Conservation (phyloP, 2,888 invertebrate genomes). For the Andricus quercusramuli region DNA sequence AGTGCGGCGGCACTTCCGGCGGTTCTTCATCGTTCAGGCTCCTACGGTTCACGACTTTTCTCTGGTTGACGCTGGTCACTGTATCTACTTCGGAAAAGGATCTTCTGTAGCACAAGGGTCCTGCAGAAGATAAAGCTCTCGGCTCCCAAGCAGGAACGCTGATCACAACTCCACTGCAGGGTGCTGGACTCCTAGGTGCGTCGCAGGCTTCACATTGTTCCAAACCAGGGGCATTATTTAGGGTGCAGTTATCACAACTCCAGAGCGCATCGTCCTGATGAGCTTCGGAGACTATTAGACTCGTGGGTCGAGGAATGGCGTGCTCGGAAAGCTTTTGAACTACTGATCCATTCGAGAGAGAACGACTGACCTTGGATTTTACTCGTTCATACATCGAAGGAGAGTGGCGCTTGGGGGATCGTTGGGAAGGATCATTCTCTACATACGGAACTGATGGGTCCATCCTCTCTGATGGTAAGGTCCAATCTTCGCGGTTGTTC, state of each 20-base stretch:
- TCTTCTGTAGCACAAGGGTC: constrained; percentile 74
- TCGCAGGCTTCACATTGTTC: constrained; percentile 88
- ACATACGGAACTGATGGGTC: constrained; percentile 66
- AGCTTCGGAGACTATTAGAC: constrained; percentile 81
- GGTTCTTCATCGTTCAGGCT: constrained; percentile 81
- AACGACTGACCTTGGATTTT: constrained; percentile 82
- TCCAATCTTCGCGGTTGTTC: constrained; percentile 73
- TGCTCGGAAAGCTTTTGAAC: constrained; percentile 82
- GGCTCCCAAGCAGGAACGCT: constrained; percentile 79
- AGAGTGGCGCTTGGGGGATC: constrained; percentile 80
- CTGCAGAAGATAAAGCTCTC: constrained; percentile 72
- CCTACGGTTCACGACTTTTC: constrained; percentile 77
- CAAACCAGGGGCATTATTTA: constrained; percentile 85
- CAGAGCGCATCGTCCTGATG: constrained; percentile 78
- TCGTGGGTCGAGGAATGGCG: constrained; percentile 80
- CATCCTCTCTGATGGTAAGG: constrained; percentile 71
- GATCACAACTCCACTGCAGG: constrained; percentile 78
- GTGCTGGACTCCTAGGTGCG: constrained; percentile 82
- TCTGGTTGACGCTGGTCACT: constrained; percentile 77
- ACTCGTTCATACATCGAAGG: constrained; percentile 79
- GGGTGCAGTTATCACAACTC: constrained; percentile 88
- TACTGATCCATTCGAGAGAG: constrained; percentile 84
- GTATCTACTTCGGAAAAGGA: constrained; percentile 78
- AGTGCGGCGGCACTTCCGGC: constrained; percentile 80
- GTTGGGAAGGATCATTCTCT: constrained; percentile 70